A percentile compares a stretch with the other conserved stretches of the same genome.
Evolutionary conservation across 92 coral and sea anemone genomes (phyloP).

Genomic region (Epizoanthus ramosus): DNA sequence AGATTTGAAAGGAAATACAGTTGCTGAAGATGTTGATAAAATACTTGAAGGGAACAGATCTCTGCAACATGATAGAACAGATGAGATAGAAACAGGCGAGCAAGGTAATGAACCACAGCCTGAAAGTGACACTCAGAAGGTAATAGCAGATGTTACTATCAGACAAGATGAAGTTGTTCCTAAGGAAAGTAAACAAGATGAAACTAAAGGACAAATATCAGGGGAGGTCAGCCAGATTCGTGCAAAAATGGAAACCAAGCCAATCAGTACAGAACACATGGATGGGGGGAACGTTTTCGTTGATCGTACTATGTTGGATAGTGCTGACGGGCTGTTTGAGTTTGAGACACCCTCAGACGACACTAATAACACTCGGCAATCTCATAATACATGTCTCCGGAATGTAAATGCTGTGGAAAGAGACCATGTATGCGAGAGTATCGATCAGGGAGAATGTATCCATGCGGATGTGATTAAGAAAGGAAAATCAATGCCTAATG

Average conservation of each 20-base stretch:
- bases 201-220: background rate
- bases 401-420: background rate
- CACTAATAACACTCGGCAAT: background rate
- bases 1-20: background rate
- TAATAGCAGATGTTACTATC: conserved; percentile 1
- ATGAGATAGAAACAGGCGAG: too few species aligned
- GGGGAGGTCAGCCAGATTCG: background rate
- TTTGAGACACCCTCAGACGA: background rate
- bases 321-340: background rate
- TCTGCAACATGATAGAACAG: background rate
- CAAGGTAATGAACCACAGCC: background rate
- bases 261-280: background rate
- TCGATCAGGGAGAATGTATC: background rate
- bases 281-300: background rate
- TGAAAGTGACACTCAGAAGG: background rate
- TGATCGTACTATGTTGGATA: background rate
- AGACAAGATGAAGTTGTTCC: background rate
- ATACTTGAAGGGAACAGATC: background rate
- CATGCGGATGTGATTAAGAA: background rate
- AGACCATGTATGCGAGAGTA: background rate
- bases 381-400: background rate
- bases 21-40: background rate
- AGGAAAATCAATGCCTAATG: background rate
- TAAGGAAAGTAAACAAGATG: background rate
- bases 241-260: conserved; percentile 14